Percentiles rank a stretch among this genome's conserved stretches.
These are phyloP conservation scores for Sorex araneus DNA, from an alignment of 2,113 vertebrate genomes.

Conservation along the genomic window DNA sequence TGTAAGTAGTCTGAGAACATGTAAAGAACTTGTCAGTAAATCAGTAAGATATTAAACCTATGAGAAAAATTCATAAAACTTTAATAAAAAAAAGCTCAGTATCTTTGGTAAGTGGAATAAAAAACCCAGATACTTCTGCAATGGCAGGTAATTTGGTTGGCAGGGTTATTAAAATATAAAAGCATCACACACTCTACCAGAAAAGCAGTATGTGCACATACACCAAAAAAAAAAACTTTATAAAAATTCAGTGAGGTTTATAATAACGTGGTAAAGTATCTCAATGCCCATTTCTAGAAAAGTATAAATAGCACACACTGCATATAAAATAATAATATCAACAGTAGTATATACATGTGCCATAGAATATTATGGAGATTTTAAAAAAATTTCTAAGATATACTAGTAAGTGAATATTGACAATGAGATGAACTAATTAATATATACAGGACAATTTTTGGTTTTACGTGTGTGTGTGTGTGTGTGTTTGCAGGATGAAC, in stretches of 20 bases:
- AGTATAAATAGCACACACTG: neutral
- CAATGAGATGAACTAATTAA: neutral
- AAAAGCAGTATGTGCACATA: neutral
- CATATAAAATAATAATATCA: too few relatives aligned
- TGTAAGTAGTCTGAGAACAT: neutral
- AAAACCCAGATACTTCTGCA: neutral
- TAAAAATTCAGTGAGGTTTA: neutral
- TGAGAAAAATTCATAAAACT: conserved; percentile 14
- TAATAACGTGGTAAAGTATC: neutral
- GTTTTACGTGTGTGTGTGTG: too few relatives aligned
- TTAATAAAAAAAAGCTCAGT: neutral
- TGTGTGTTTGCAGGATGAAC: too few relatives aligned
- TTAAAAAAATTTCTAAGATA: neutral
- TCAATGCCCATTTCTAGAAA: neutral
- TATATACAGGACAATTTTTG: too few relatives aligned
- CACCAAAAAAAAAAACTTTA: neutral
- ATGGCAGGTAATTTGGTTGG: conserved; percentile 9
- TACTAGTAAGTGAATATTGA: neutral
- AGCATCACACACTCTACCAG: neutral
- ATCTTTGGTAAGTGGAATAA: neutral
- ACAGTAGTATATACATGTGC: too few relatives aligned
- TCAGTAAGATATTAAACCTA: conserved; percentile 5
- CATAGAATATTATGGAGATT: too few relatives aligned
- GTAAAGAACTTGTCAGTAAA: neutral
- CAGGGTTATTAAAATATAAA: neutral